phyloP scores from a whole-genome alignment of 2,797 vertebrate genomes.

The Balearica regulorum region DNA sequence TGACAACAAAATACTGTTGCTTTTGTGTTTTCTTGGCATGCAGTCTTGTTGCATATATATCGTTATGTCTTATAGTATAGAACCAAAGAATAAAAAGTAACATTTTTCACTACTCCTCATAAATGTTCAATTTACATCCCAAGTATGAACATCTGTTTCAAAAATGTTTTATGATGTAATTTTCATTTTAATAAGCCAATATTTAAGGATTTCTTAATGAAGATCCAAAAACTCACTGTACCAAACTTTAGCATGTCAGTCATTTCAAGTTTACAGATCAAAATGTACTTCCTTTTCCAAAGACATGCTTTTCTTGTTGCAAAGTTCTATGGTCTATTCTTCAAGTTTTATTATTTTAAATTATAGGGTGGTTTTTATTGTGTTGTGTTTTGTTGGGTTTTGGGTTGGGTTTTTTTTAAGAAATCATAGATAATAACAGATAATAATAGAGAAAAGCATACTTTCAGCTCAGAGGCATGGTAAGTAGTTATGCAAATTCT shows the following conservation, averaged over 20 bases:
- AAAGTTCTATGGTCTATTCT: background rate
- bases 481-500: background rate
- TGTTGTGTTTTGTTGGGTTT: background rate
- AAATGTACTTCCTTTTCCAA: background rate
- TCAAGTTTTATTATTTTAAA: background rate
- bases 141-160: background rate
- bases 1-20: background rate
- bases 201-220: background rate
- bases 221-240: background rate
- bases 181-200: background rate
- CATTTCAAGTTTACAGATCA: background rate
- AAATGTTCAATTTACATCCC: background rate
- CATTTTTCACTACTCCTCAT: background rate
- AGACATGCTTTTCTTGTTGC: background rate
- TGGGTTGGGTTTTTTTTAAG: background rate
- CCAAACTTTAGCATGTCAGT: background rate
- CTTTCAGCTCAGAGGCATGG: background rate
- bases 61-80: background rate
- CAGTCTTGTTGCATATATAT: background rate
- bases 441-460: background rate
- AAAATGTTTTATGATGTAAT: background rate
- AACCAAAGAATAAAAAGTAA: background rate
- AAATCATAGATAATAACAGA: background rate
- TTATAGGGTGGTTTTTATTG: background rate
- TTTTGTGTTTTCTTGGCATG: background rate